These are phyloP conservation scores for Zootermopsis nevadensis DNA, from an alignment of 2,888 invertebrate species.

Conservation along the genomic window DNA sequence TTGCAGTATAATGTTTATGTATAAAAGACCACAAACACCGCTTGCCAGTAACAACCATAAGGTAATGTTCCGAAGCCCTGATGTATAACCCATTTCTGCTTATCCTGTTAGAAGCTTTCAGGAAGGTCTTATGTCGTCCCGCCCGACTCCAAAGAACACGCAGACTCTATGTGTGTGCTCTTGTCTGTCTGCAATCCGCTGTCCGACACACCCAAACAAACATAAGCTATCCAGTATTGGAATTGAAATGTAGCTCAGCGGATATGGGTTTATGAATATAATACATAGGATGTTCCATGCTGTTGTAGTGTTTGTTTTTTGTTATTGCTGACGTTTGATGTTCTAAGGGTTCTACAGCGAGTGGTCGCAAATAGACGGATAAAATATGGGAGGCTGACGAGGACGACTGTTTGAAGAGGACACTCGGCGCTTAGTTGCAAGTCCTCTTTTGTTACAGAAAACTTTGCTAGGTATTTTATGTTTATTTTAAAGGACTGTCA, in stretches of 20 bases:
- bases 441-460: background rate
- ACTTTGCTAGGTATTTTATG: background rate
- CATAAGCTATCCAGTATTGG: background rate
- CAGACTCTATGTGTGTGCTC: background rate
- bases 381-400: background rate
- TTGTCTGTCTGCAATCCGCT: background rate
- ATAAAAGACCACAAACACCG: too few relatives aligned
- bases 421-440: background rate
- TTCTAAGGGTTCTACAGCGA: background rate
- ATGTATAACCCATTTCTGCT: background rate
- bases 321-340: background rate
- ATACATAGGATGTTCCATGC: background rate
- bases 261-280: background rate
- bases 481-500: conserved; percentile 1
- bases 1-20: too few relatives aligned
- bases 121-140: background rate
- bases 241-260: conserved; percentile 18
- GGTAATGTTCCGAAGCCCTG: background rate
- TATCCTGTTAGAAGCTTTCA: background rate
- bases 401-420: background rate
- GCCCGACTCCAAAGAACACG: background rate
- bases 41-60: background rate
- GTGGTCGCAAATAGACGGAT: background rate
- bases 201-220: conserved; percentile 19
- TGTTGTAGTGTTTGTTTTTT: background rate